These are phyloP conservation scores for Origma solitaria DNA, from an alignment of 2,113 vertebrate species.

Conservation along the genomic window DNA sequence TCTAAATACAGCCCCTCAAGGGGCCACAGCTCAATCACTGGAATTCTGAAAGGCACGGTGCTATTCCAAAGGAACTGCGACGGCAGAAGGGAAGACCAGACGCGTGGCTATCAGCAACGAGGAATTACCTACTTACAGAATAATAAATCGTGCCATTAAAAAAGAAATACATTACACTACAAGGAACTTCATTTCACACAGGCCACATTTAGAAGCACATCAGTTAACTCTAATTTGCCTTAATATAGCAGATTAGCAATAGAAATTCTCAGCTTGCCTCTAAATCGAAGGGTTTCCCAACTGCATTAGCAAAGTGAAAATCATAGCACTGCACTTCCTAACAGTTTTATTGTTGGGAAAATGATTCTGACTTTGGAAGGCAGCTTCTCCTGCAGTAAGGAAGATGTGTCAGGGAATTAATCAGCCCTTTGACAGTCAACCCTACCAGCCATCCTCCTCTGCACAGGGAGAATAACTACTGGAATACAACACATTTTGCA, in stretches of 20 bases:
- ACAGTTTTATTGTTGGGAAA: not conserved
- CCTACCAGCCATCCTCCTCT: not conserved
- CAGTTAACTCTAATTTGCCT: not conserved
- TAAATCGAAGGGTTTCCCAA: not conserved
- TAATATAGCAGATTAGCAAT: not conserved
- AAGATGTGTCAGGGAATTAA: not conserved
- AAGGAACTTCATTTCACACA: not conserved
- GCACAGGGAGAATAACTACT: not conserved
- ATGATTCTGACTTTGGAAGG: not conserved
- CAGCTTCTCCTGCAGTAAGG: not conserved
- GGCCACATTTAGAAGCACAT: not conserved
- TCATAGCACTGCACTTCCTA: not conserved
- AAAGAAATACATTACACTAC: not conserved
- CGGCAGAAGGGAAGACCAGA: not conserved
- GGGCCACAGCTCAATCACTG: not conserved
- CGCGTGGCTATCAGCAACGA: not conserved
- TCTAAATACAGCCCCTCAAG: constrained; percentile 39
- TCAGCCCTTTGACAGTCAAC: not conserved
- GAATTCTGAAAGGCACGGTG: not conserved
- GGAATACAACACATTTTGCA: not conserved
- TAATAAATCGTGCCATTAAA: not conserved
- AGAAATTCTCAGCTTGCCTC: not conserved
- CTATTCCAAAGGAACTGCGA: not conserved
- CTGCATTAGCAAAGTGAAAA: not conserved
- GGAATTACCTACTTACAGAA: not conserved